These are phyloP conservation scores for Melanitta fusca DNA, from an alignment of 2,797 vertebrate genomes.

Conservation along the genomic window DNA sequence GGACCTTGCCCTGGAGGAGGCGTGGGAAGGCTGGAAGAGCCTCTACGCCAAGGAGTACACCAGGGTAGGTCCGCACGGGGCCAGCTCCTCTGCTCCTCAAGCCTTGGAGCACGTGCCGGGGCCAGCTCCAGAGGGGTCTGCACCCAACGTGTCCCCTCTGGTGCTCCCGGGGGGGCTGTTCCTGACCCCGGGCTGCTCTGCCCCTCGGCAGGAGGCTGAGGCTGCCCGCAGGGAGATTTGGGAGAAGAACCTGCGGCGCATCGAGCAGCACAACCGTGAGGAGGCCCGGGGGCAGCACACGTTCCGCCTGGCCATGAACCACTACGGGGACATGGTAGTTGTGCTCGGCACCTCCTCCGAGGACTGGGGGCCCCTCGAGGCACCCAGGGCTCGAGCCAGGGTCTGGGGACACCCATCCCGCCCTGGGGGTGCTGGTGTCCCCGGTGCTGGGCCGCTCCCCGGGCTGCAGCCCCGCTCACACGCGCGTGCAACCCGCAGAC, in stretches of 20 bases:
- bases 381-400: background rate
- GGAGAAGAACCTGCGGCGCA: constrained; percentile 55
- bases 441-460: accelerated
- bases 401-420: accelerated
- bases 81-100: background rate
- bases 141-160: background rate
- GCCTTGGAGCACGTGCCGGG: accelerated
- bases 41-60: background rate
- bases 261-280: constrained; percentile 55
- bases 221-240: background rate
- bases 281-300: background rate
- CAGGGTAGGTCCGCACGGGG: background rate
- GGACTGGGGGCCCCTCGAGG: background rate
- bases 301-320: constrained; percentile 61
- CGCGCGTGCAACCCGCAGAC: background rate
- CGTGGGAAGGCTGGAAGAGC: constrained; percentile 54
- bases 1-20: constrained; percentile 17
- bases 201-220: background rate
- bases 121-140: accelerated
- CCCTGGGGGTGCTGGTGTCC: background rate
- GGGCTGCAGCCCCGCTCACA: background rate
- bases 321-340: constrained; percentile 61
- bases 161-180: accelerated
- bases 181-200: accelerated
- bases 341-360: accelerated